Base-by-base conservation (phyloP, 2,113 vertebrate species). In the Mohoua ochrocephala region DNA sequence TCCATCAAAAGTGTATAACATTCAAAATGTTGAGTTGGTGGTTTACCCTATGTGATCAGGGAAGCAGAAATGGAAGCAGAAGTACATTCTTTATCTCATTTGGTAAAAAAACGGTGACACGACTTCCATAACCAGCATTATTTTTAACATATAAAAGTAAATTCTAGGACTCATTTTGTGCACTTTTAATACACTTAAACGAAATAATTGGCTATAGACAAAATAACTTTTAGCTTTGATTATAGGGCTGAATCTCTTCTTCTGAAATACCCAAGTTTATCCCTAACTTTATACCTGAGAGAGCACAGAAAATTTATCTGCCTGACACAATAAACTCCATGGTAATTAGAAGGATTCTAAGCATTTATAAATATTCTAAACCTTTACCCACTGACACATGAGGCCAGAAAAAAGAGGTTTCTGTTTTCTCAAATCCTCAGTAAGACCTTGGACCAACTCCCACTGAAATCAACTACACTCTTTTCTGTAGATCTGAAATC, bases 361-460 rank as follows among this genome's bases (percentile, higher is more conserved):
- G 64, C 84, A 73, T 86, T 86, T 57, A 75, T 44, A 89, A 93
- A 89, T 83, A 86, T 89, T 86, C 84, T 86, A 92, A 93, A 79
- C 79, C 52, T 83, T 85, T 77, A 70, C 50, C 15, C 21, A 37
- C 31, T 93, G 83, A 39, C 45, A 73, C 23, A 59, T 30, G 47
- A 68, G 65, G 63, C 59, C 54, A 79, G 67, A 45, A 79, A 90
- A 8, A 18, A 84, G 57, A 52, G 20, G 45, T 39, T 89, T 71
- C 49, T 85, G 15, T 61, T 91, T 91, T 91, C 71, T 87, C 78
- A 85, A 91, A 91, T 93, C 78, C 78, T 87, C 64, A 75, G 26
- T 81, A 87, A 96, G 83, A 76, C 33, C 56, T 76, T 90, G 74
- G 71, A 77, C 41, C 20, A 61, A 89, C 85, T 89, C 81, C 93